Conservation (phyloP, 2,113 vertebrate genomes). For the Myrmecobius fasciatus region DNA sequence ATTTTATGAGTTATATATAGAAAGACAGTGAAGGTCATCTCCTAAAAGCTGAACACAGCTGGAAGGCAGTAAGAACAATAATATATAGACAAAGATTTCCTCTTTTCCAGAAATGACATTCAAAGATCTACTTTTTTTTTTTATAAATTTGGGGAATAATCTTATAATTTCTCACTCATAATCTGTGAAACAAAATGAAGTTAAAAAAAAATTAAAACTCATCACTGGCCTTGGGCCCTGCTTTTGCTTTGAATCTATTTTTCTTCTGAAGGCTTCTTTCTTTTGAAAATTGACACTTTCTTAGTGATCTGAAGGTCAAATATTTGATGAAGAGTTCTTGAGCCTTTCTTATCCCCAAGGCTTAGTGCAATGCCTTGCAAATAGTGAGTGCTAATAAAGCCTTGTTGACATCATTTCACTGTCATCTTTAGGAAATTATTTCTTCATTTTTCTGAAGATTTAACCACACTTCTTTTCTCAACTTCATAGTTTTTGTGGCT, state of each 20-base stretch:
- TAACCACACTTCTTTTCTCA: constrained; percentile 39
- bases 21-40: constrained; percentile 71
- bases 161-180: constrained; percentile 44
- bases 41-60: constrained; percentile 61
- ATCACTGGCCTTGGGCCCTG: constrained; percentile 10
- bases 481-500: neutral
- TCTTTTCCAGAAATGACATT: constrained; percentile 50
- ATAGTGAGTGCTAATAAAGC: neutral
- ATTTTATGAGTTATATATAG: constrained; percentile 66
- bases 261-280: constrained; percentile 53
- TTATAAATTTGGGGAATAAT: neutral
- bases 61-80: constrained; percentile 33
- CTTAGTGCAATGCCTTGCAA: neutral
- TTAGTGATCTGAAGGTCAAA: constrained; percentile 53
- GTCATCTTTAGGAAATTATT: neutral
- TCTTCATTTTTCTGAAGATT: constrained; percentile 22
- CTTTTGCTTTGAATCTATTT: constrained; percentile 39
- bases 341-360: neutral
- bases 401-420: neutral
- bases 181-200: constrained; percentile 25
- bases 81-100: constrained; percentile 12
- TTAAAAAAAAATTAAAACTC: constrained; percentile 43
- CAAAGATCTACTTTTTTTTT: constrained; percentile 58
- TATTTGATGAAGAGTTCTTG: constrained; percentile 29
- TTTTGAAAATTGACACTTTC: constrained; percentile 41